Percentiles rank a stretch among this genome's conserved stretches.
phyloP scores from a whole-genome alignment of 2,797 vertebrate genomes.

The Xyrichtys novacula region DNA sequence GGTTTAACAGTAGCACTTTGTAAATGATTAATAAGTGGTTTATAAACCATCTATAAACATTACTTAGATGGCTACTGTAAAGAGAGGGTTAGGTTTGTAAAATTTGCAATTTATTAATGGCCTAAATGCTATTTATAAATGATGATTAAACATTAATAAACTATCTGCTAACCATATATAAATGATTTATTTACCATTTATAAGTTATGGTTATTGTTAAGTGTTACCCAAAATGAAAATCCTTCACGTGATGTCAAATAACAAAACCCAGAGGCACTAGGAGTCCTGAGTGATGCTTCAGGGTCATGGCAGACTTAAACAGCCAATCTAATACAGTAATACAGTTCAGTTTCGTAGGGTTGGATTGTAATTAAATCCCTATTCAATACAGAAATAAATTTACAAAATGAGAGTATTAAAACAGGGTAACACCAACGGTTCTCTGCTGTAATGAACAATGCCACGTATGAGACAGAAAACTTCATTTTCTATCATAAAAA shows the following conservation, averaged over 20 bases:
- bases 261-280: constrained; percentile 8
- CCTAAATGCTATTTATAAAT: no score
- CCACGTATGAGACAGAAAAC: not conserved
- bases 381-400: constrained; percentile 6
- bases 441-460: constrained; percentile 1
- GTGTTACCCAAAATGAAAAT: no score
- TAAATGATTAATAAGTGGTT: no score
- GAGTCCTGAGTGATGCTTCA: constrained; percentile 22
- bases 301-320: constrained; percentile 29
- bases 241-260: not conserved
- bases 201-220: no score
- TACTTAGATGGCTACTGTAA: no score
- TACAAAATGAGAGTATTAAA: constrained; percentile 14
- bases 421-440: not conserved
- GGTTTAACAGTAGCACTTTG: no score
- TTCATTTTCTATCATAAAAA: constrained; percentile 6
- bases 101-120: no score
- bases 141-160: no score
- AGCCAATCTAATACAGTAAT: constrained; percentile 3
- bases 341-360: not conserved
- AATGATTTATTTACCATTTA: no score
- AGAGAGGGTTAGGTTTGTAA: no score
- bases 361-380: constrained; percentile 14
- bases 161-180: no score
- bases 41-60: no score